Percentiles rank a stretch among this genome's conserved stretches.
Evolutionary conservation across 2,888 invertebrate species (phyloP).

Genomic region (Dryomyza anilis): DNA sequence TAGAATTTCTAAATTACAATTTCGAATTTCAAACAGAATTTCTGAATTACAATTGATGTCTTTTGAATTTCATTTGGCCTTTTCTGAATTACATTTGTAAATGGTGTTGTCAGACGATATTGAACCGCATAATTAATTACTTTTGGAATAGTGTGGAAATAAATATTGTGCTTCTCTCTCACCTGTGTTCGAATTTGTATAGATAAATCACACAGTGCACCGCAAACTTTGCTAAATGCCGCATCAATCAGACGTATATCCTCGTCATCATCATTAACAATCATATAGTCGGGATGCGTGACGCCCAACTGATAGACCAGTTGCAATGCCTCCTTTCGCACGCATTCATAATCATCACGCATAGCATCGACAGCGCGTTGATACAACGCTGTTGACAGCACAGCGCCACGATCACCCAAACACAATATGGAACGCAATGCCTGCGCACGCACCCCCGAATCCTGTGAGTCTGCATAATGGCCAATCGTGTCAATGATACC

Average conservation of each 20-base stretch:
- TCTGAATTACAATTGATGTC: too few species aligned
- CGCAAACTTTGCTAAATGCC: conserved; percentile 94
- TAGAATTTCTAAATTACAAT: too few species aligned
- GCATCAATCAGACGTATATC: conserved; percentile 91
- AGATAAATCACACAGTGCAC: conserved; percentile 89
- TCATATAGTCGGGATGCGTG: conserved; percentile 81
- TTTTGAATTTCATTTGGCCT: too few species aligned
- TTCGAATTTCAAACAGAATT: too few species aligned
- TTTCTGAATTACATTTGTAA: too few species aligned
- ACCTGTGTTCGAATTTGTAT: conserved; percentile 80
- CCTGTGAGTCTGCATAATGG: conserved; percentile 84
- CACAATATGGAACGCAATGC: conserved; percentile 86
- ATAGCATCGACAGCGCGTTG: conserved; percentile 74
- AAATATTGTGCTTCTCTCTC: too few species aligned
- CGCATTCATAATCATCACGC: conserved; percentile 92
- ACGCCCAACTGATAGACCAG: conserved; percentile 85
- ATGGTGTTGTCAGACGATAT: background rate
- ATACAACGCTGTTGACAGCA: conserved; percentile 71
- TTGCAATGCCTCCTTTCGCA: conserved; percentile 83
- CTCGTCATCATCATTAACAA: conserved; percentile 74
- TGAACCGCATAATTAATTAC: too few species aligned
- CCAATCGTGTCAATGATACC: conserved; percentile 76
- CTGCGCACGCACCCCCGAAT: conserved; percentile 88
- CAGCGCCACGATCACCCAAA: conserved; percentile 81
- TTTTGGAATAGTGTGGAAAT: background rate